These are phyloP conservation scores for Conistra vaccinii DNA, from an alignment of 2,888 invertebrate genomes.

Conservation along the genomic window DNA sequence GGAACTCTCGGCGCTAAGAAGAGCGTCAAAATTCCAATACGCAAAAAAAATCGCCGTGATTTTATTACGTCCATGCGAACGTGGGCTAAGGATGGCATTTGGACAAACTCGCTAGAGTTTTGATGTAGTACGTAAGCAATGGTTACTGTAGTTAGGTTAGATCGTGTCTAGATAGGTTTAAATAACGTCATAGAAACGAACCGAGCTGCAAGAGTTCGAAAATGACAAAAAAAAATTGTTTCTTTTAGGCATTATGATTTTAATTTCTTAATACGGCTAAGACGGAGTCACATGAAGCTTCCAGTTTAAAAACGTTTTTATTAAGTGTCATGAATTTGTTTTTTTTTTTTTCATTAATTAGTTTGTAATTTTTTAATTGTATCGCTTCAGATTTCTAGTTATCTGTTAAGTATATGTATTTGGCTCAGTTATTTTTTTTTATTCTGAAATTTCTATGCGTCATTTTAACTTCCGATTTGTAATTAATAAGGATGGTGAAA, in stretches of 20 bases:
- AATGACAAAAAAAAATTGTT: constrained; percentile 71
- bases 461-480: constrained; percentile 78
- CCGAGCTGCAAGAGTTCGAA: constrained; percentile 70
- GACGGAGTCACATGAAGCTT: constrained; percentile 86
- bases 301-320: constrained; percentile 79
- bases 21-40: too few relatives aligned
- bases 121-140: constrained; percentile 77
- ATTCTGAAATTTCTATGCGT: constrained; percentile 71
- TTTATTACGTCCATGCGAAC: too few relatives aligned
- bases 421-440: constrained; percentile 75
- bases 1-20: too few relatives aligned
- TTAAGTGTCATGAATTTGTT: constrained; percentile 86
- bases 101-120: constrained; percentile 72
- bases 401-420: constrained; percentile 77
- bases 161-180: constrained; percentile 81
- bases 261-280: constrained; percentile 78
- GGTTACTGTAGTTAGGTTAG: constrained; percentile 82
- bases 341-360: constrained; percentile 84
- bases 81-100: constrained; percentile 68
- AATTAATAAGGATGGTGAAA: constrained; percentile 78
- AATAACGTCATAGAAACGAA: constrained; percentile 88
- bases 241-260: constrained; percentile 79
- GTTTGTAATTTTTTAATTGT: constrained; percentile 85
- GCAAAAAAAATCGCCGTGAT: too few relatives aligned
- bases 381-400: constrained; percentile 81